phyloP scores from a whole-genome alignment of 2,113 vertebrate genomes.

The Malurus alboscapulatus region DNA sequence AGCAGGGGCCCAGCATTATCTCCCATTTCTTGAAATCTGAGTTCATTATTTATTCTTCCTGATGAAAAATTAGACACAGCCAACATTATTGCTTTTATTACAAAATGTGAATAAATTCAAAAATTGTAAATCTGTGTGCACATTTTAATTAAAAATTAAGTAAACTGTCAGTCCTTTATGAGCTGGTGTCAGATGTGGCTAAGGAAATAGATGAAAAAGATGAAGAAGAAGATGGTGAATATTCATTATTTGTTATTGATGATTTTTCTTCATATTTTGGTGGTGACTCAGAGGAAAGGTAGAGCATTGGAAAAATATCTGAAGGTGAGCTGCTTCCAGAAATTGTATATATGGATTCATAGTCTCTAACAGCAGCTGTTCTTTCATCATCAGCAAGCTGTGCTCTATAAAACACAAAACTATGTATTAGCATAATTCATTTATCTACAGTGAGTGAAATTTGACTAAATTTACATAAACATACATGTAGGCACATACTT shows the following conservation, averaged over 20 bases:
- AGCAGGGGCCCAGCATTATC: not conserved
- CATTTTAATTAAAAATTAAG: slow-evolving; percentile 34
- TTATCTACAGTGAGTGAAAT: slow-evolving; percentile 7
- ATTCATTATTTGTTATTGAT: slow-evolving; percentile 8
- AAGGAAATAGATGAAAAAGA: slow-evolving; percentile 1
- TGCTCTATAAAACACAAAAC: slow-evolving; percentile 54
- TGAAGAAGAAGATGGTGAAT: not conserved
- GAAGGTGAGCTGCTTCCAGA: slow-evolving; percentile 52
- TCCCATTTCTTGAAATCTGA: not conserved
- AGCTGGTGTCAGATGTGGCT: slow-evolving; percentile 17
- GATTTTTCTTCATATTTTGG: slow-evolving; percentile 75
- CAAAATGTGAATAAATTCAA: slow-evolving; percentile 66
- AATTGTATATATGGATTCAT: slow-evolving; percentile 65
- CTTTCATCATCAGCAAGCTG: slow-evolving; percentile 28
- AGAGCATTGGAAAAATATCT: not conserved
- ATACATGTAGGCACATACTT: not conserved
- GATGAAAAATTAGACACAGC: slow-evolving; percentile 6
- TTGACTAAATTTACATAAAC: not conserved
- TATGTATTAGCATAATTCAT: not conserved
- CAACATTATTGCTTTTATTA: slow-evolving; percentile 65
- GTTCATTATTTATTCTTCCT: not conserved
- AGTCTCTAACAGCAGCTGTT: slow-evolving; percentile 3
- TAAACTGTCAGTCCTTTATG: not conserved
- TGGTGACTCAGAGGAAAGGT: slow-evolving; percentile 57
- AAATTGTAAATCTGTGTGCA: not conserved